Base-by-base conservation (phyloP, 1,140 invertebrate species). In the Camponotus pennsylvanicus region DNA sequence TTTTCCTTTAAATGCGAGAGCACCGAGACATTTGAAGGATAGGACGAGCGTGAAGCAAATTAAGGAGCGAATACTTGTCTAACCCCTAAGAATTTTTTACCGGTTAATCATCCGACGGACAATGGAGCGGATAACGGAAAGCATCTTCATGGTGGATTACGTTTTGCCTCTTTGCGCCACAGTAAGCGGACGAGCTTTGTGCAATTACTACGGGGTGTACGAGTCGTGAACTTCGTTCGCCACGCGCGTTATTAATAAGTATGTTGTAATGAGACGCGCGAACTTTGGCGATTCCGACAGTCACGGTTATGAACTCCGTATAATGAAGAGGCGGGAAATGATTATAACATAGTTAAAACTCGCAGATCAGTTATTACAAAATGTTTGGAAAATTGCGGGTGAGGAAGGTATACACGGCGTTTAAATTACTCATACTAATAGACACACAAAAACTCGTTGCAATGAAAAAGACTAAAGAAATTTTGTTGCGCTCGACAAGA, bases 231-330 rank as follows among this genome's bases (percentile, higher is more conserved):
- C 79, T 83, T 83, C 27, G 57, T 45, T 42, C 55, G 61, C 32
- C 79, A 52, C 69, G 75, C 69, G 79, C 79, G 69, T 83, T 83
- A 83, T 83, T 83, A 83, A 83, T 71, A 82, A 61, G 66, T 42
- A 71, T 61, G 18, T 73, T 45, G 37, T 73, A 73, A 73, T 61
- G 55, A 82, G 40, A 13, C 40, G 45, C 27, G 55, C 69, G 40
- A 82, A 83, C 67, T 82, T 71, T 27, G 27, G 52, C 52, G 78
- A 49, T 71, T 34, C 37, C 37, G 18, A 82, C 63, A 42, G 37
- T 42, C 49, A 37, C 21, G 52, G 27, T 7, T 15, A 55, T 27
- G 63, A 79, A 18, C 15, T 73, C 21, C 11, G 27, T 27, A 0
- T 45, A 71, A 52, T 3, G 37, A 15, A 5, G 57, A 18, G 18